Base-by-base conservation (phyloP, 2,888 invertebrate genomes). In the Drosophila maculinotata region DNA sequence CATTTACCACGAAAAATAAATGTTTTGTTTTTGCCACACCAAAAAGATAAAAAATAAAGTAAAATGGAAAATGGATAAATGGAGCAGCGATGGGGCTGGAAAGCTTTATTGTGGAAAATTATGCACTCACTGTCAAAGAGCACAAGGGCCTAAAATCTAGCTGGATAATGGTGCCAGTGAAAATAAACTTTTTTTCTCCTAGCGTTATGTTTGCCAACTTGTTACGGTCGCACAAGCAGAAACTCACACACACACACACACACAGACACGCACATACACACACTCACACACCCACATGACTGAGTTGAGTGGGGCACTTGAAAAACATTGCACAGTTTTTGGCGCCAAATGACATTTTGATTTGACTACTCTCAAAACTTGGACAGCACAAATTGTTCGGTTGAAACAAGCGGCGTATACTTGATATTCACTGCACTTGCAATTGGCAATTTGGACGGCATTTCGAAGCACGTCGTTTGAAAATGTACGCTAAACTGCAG, bases 401-500 rank as follows among this genome's bases (percentile, higher is more conserved):
- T 56, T 25, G 41, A 20, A 28, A 35, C 44, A 23, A 23, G 53
- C 54, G 63, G 44, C 75, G 48, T 75, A 69, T 75, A 75, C 65
- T 75, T 70, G 47, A 69, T 69, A 57, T 51, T 49, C 68, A 76
- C 60, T 25, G 41, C 73, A 76, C 75, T 72, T 51, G 52, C 72
- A 59, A 69, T 63, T 69, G 70, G 58, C 58, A 63, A 72, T 68
- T 74, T 72, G 64, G 53, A 69, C 58, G 66, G 71, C 71, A 76
- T 63, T 71, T 67, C 64, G 77, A 65, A 66, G 65, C 79, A 78
- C 74, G 69, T 70, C 75, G 72, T 52, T 70, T 75, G 79, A 60
- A 63, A 71, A 74, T 77, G 84, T 69, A 54, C 81, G 68, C 83
- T 67, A 76, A 86, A 83, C 86, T 86, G 86, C 80, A 86, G 80